Evolutionary conservation across 2,113 vertebrate genomes (phyloP).

Genomic region (Crocuta crocuta): DNA sequence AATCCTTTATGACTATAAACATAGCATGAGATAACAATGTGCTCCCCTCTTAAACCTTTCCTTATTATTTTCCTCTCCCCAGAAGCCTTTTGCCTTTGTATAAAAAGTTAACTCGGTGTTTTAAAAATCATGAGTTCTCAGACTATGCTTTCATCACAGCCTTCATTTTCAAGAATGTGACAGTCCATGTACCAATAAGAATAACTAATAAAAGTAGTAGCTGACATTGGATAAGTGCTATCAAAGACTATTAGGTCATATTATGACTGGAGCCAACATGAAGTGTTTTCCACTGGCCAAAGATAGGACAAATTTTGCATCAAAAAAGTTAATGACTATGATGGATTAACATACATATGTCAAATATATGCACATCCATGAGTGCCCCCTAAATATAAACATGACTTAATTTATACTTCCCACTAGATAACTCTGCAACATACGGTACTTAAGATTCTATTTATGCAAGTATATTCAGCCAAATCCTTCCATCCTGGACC

Average conservation of each 20-base stretch:
- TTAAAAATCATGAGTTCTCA: constrained; percentile 12
- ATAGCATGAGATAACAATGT: constrained; percentile 9
- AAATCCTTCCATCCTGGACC: not conserved
- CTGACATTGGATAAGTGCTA: not conserved
- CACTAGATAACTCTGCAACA: not conserved
- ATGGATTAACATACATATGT: not conserved
- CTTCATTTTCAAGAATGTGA: constrained; percentile 44
- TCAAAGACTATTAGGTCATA: not conserved
- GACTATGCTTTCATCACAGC: not conserved
- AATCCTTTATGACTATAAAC: constrained; percentile 13
- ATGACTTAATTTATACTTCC: not conserved
- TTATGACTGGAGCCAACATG: not conserved
- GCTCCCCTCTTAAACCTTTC: not conserved
- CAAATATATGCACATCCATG: not conserved
- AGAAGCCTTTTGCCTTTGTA: not conserved
- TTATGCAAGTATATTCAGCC: not conserved
- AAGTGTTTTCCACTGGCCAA: not conserved
- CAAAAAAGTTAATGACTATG: not conserved
- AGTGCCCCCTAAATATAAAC: not conserved
- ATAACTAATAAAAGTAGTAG: not conserved
- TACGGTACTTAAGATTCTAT: not conserved
- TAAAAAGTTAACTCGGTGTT: not conserved
- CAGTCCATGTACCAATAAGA: not conserved
- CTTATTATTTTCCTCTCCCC: not conserved
- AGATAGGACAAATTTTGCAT: not conserved